A percentile compares a stretch with the other conserved stretches of the same genome.
These are phyloP conservation scores for Phenganax stokvisi DNA, from an alignment of 92 coral and sea anemone genomes.

Conservation along the genomic window DNA sequence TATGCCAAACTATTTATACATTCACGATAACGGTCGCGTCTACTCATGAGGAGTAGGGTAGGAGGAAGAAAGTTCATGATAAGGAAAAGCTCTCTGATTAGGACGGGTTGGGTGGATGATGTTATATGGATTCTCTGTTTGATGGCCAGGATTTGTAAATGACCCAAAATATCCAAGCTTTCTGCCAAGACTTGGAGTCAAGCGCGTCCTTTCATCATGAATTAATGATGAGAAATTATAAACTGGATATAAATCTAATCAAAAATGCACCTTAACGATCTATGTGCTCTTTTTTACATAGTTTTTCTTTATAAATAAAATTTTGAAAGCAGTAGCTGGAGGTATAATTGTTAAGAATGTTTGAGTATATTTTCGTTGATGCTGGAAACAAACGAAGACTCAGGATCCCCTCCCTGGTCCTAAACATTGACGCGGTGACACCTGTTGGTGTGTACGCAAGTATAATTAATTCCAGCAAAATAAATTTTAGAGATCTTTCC, in stretches of 20 bases:
- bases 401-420: constrained; percentile 26
- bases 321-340: no score
- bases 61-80: no score
- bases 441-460: constrained; percentile 38
- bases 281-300: no score
- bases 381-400: neutral
- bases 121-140: neutral
- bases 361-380: neutral
- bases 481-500: neutral
- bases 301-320: no score
- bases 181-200: neutral
- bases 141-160: neutral
- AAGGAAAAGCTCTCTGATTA: neutral
- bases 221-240: constrained; percentile 15
- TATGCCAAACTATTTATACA: constrained; percentile 35
- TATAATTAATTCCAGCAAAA: constrained; percentile 20
- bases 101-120: constrained; percentile 16
- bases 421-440: constrained; percentile 17
- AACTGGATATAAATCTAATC: neutral
- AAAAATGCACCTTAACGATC: neutral
- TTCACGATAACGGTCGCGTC: constrained; percentile 1
- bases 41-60: constrained; percentile 9
- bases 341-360: neutral
- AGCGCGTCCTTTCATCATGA: constrained; percentile 34
- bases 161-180: neutral